Percentiles rank a stretch among this genome's conserved stretches.
Evolutionary conservation across 2,888 invertebrate genomes (phyloP).

Genomic region (Coelinius sp.): DNA sequence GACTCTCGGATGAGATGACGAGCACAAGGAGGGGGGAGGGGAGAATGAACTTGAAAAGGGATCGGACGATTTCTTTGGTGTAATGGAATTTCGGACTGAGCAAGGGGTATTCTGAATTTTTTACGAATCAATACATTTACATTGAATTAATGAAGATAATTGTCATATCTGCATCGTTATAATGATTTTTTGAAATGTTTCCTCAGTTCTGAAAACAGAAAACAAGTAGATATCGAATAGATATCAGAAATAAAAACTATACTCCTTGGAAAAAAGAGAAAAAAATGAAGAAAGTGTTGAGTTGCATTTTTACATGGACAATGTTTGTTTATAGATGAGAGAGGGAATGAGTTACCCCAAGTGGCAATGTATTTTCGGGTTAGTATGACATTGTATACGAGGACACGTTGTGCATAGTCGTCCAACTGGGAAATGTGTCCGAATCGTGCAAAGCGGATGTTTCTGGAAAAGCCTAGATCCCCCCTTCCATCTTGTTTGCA

Average conservation of each 20-base stretch:
- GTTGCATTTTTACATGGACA: slow-evolving; percentile 21
- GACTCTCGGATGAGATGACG: slow-evolving; percentile 28
- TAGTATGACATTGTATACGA: slow-evolving; percentile 32
- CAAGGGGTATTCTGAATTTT: slow-evolving; percentile 25
- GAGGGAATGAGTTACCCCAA: slow-evolving; percentile 22
- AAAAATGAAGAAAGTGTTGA: too few relatives aligned
- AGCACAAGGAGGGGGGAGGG: slow-evolving; percentile 25
- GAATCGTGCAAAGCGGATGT: slow-evolving; percentile 46
- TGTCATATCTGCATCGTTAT: too few relatives aligned
- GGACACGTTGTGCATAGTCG: slow-evolving; percentile 34
- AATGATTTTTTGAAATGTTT: too few relatives aligned
- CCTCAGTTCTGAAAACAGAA: too few relatives aligned
- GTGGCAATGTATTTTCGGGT: slow-evolving; percentile 34
- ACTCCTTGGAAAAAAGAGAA: background rate
- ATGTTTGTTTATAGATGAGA: slow-evolving; percentile 29
- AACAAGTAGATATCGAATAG: too few relatives aligned
- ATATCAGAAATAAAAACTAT: too few relatives aligned
- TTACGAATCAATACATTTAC: too few relatives aligned
- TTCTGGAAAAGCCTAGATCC: slow-evolving; percentile 41
- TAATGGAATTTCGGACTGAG: slow-evolving; percentile 44
- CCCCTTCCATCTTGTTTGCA: slow-evolving; percentile 18
- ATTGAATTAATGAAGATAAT: too few relatives aligned
- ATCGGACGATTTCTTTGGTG: slow-evolving; percentile 38
- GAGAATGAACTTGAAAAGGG: slow-evolving; percentile 26
- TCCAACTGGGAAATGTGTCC: slow-evolving; percentile 51